Conservation (phyloP, 2,888 invertebrate species). For the Congeria kusceri region DNA sequence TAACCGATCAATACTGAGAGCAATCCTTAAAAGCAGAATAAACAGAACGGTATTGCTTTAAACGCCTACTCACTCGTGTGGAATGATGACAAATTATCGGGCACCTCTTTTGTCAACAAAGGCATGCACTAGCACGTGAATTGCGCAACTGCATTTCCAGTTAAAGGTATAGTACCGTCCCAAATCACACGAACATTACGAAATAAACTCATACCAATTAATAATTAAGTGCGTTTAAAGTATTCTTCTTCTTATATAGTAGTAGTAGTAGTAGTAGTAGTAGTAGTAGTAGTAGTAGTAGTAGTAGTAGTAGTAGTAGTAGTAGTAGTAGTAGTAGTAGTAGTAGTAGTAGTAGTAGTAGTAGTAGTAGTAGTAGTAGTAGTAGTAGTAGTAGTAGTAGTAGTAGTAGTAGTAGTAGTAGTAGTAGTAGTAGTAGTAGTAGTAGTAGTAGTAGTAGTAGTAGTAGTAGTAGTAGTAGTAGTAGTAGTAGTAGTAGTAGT, state of each 20-base stretch:
- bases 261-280: constrained; percentile 1
- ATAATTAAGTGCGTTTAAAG: too few species aligned
- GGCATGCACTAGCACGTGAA: too few species aligned
- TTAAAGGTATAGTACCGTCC: too few species aligned
- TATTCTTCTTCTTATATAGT: not conserved
- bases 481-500: not conserved
- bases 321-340: constrained; percentile 1
- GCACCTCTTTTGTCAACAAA: too few species aligned
- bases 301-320: not conserved
- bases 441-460: not conserved
- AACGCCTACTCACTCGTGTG: too few species aligned
- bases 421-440: not conserved
- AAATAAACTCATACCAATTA: too few species aligned
- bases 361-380: not conserved
- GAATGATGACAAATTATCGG: too few species aligned
- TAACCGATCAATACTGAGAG: too few species aligned
- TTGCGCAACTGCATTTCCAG: too few species aligned
- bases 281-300: constrained; percentile 1
- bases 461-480: not conserved
- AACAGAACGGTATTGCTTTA: too few species aligned
- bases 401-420: constrained; percentile 1
- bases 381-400: constrained; percentile 1
- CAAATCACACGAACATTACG: too few species aligned
- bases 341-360: constrained; percentile 1
- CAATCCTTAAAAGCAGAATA: too few species aligned